These are phyloP conservation scores for Esox lucius DNA, from an alignment of 2,797 vertebrate genomes.

Conservation along the genomic window DNA sequence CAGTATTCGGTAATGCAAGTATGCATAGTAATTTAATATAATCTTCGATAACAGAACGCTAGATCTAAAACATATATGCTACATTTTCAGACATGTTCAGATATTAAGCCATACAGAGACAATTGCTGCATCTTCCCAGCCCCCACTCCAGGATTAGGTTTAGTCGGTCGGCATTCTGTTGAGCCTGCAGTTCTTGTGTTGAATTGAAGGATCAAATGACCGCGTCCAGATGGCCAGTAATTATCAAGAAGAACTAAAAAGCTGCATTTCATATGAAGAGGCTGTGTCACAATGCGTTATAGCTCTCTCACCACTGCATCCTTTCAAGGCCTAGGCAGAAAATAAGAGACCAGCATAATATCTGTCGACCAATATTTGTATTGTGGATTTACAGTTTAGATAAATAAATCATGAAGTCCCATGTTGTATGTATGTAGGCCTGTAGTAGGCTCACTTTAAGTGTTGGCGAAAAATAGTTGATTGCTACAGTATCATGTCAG, in stretches of 20 bases:
- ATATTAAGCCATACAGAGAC: slow-evolving; percentile 27
- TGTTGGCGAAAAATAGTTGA: background rate
- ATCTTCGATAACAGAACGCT: slow-evolving; percentile 5
- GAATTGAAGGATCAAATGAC: slow-evolving; percentile 78
- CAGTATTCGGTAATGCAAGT: background rate
- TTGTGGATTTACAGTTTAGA: background rate
- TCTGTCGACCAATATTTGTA: background rate
- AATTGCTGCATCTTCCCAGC: slow-evolving; percentile 39
- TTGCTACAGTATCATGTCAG: background rate
- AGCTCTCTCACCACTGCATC: background rate
- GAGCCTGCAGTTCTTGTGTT: slow-evolving; percentile 62
- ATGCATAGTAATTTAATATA: background rate
- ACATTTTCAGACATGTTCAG: slow-evolving; percentile 23
- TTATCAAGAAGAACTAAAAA: slow-evolving; percentile 57
- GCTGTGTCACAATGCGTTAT: slow-evolving; percentile 23
- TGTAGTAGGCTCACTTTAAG: background rate
- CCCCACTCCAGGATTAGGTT: slow-evolving; percentile 56
- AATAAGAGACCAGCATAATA: background rate
- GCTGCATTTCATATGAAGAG: slow-evolving; percentile 54
- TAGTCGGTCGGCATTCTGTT: slow-evolving; percentile 56
- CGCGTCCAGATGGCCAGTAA: slow-evolving; percentile 77
- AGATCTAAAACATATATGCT: background rate
- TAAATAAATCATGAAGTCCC: background rate
- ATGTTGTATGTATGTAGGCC: background rate
- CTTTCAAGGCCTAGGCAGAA: background rate